Evolutionary conservation across 2,797 vertebrate genomes (phyloP).

Genomic region (Lacerta viridis): DNA sequence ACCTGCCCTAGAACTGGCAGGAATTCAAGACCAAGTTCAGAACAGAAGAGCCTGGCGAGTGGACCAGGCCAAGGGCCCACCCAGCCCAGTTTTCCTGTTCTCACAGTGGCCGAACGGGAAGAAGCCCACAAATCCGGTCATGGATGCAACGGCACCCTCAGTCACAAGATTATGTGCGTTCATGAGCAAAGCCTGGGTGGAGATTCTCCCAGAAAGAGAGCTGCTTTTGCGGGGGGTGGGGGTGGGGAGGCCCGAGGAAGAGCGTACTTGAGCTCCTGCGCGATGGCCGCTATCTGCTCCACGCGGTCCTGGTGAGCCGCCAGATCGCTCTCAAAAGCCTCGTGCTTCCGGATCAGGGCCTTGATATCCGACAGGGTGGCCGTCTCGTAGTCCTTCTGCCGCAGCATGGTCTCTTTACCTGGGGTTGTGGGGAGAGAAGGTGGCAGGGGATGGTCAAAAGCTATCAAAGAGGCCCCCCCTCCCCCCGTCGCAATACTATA

Average conservation of each 20-base stretch:
- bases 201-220: neutral
- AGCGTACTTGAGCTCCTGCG: conserved; percentile 94
- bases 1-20: neutral
- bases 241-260: fast-evolving
- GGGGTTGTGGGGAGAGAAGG: neutral
- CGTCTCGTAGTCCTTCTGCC: conserved; percentile 91
- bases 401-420: conserved; percentile 94
- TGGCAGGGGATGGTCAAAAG: neutral
- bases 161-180: too few species aligned
- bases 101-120: too few species aligned
- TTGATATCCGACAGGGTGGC: conserved; percentile 93
- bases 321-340: conserved; percentile 96
- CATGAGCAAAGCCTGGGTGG: neutral
- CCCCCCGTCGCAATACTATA: too few species aligned
- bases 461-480: too few species aligned
- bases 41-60: neutral
- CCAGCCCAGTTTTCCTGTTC: too few species aligned
- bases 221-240: too few species aligned
- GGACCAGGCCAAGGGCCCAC: too few species aligned
- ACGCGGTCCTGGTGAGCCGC: conserved; percentile 95
- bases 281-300: conserved; percentile 96
- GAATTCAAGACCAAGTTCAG: neutral
- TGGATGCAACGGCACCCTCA: too few species aligned
- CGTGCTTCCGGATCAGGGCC: conserved; percentile 93
- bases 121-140: too few species aligned